These are phyloP conservation scores for Microplitis deprimator DNA, from an alignment of 2,888 invertebrate species.

Conservation along the genomic window DNA sequence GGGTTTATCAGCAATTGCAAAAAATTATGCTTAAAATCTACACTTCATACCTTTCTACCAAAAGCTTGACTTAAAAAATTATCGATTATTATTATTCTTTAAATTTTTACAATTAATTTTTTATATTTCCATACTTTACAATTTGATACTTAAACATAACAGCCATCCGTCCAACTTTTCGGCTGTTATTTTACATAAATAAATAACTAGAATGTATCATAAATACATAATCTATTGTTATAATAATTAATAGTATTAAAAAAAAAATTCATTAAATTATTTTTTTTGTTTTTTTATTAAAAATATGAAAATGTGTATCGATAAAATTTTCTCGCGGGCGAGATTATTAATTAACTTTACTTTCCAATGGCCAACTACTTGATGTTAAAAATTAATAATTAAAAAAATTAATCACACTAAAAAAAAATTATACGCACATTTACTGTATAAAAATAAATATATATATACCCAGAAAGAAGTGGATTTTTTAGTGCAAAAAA, in stretches of 20 bases:
- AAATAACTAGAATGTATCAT: not conserved
- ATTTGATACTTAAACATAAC: conserved; percentile 43
- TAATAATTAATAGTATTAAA: not conserved
- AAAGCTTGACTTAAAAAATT: not conserved
- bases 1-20: conserved; percentile 23
- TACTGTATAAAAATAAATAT: not conserved
- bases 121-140: conserved; percentile 25
- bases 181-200: conserved; percentile 54
- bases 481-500: too few relatives aligned
- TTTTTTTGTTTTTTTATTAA: conserved; percentile 15
- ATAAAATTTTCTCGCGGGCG: conserved; percentile 61
- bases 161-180: conserved; percentile 66
- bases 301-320: conserved; percentile 36
- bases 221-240: too few relatives aligned
- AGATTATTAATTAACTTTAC: conserved; percentile 50
- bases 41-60: too few relatives aligned
- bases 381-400: not conserved
- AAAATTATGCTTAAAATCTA: not conserved
- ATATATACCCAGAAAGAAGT: not conserved
- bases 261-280: not conserved
- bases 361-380: not conserved
- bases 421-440: not conserved
- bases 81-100: conserved; percentile 20
- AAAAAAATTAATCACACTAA: not conserved
- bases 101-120: conserved; percentile 9